A percentile compares a stretch with the other conserved stretches of the same genome.
Conservation (phyloP, 2,888 invertebrate species). For the Melanotus villosus region DNA sequence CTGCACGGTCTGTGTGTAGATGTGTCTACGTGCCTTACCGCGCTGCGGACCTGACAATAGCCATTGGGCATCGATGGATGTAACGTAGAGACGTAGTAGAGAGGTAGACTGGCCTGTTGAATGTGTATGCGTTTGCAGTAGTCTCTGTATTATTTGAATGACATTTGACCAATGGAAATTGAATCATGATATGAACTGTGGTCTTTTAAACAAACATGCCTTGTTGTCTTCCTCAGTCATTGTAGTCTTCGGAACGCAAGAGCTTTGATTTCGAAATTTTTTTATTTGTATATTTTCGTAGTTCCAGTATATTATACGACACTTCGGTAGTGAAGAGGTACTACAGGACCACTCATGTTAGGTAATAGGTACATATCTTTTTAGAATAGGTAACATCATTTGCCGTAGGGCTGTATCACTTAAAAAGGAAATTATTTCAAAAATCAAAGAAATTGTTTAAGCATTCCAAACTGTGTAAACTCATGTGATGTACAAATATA, state of each 20-base stretch:
- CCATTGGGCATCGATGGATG: constrained; percentile 52
- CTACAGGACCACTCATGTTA: constrained; percentile 25
- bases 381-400: constrained; percentile 19
- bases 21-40: constrained; percentile 66
- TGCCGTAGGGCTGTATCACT: background rate
- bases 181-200: constrained; percentile 38
- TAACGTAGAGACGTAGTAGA: constrained; percentile 52
- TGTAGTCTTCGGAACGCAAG: constrained; percentile 44
- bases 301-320: constrained; percentile 17
- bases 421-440: constrained; percentile 11
- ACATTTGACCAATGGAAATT: constrained; percentile 38
- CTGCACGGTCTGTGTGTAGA: constrained; percentile 68
- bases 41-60: constrained; percentile 60
- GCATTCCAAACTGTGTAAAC: constrained; percentile 41
- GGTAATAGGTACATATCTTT: constrained; percentile 25
- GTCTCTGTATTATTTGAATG: constrained; percentile 43
- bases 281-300: constrained; percentile 27
- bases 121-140: constrained; percentile 61
- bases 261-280: constrained; percentile 36
- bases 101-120: constrained; percentile 62
- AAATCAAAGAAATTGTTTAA: constrained; percentile 34
- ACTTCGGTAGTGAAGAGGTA: background rate
- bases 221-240: constrained; percentile 65
- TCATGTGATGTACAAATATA: constrained; percentile 47
- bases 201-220: constrained; percentile 56